phyloP scores from a whole-genome alignment of 2,888 invertebrate genomes.

The Eupithecia subumbrata region DNA sequence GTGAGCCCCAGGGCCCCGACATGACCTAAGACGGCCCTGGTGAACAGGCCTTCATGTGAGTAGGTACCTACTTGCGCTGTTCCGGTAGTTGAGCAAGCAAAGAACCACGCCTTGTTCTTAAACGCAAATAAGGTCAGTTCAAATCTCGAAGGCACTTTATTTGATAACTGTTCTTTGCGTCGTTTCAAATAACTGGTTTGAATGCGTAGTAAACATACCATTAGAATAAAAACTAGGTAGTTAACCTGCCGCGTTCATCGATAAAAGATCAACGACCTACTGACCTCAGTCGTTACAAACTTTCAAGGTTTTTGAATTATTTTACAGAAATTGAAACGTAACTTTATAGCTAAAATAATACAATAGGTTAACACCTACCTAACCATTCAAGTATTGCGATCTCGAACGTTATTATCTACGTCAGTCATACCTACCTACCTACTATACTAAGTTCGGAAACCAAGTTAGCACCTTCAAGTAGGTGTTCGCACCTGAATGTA shows the following conservation, averaged over 20 bases:
- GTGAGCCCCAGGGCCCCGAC: no score
- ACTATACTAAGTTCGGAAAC: background rate
- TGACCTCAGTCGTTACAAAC: background rate
- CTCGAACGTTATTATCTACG: background rate
- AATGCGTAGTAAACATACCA: background rate
- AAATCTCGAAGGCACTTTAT: background rate
- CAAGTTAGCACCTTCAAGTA: background rate
- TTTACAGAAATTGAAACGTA: background rate
- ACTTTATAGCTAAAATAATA: background rate
- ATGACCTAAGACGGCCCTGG: no score
- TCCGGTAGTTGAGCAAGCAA: background rate
- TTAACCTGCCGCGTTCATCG: background rate
- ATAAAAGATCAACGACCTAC: constrained; percentile 12
- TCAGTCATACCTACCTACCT: background rate
- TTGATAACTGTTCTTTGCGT: constrained; percentile 5
- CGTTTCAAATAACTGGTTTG: background rate
- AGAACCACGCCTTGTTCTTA: background rate
- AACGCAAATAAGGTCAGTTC: constrained; percentile 2
- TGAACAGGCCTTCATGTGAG: background rate
- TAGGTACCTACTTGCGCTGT: background rate
- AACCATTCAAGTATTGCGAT: background rate
- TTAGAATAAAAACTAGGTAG: background rate
- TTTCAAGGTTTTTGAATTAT: constrained; percentile 3
- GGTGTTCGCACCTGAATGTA: background rate
- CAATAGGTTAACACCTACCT: background rate